Evolutionary conservation across 2,113 vertebrate species (phyloP).

Genomic region (Elgaria multicarinata): DNA sequence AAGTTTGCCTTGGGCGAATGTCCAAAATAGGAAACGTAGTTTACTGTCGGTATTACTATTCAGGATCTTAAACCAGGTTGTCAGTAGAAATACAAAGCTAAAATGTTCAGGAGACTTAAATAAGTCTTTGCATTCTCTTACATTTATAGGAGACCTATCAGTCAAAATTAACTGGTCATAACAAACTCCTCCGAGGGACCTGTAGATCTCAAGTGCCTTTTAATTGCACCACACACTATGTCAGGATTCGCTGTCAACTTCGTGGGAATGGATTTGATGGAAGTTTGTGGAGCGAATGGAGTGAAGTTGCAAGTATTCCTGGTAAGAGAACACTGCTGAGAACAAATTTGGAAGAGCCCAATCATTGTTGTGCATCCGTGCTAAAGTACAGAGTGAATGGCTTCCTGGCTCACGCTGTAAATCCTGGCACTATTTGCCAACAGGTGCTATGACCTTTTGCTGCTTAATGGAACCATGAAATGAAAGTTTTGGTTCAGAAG

Average conservation of each 20-base stretch:
- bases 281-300: conserved; percentile 74
- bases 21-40: background rate
- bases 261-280: conserved; percentile 68
- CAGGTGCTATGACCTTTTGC: background rate
- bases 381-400: background rate
- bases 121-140: background rate
- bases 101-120: background rate
- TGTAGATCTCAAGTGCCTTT: conserved; percentile 80
- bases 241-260: conserved; percentile 72
- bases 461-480: no score
- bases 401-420: background rate
- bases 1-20: no score
- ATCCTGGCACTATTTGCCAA: no score
- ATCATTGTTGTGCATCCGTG: no score
- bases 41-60: background rate
- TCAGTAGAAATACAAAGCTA: background rate
- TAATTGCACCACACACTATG: conserved; percentile 74
- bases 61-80: background rate
- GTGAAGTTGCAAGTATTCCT: conserved; percentile 61
- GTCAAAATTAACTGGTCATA: conserved; percentile 62
- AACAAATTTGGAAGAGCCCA: background rate
- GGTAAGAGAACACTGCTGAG: conserved; percentile 61
- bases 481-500: no score
- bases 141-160: conserved; percentile 62
- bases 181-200: conserved; percentile 70